Evolutionary conservation across 2,888 invertebrate genomes (phyloP), one percentile per base, ranked within the genome.

Genomic region (Crossocerus cetratus): DNA sequence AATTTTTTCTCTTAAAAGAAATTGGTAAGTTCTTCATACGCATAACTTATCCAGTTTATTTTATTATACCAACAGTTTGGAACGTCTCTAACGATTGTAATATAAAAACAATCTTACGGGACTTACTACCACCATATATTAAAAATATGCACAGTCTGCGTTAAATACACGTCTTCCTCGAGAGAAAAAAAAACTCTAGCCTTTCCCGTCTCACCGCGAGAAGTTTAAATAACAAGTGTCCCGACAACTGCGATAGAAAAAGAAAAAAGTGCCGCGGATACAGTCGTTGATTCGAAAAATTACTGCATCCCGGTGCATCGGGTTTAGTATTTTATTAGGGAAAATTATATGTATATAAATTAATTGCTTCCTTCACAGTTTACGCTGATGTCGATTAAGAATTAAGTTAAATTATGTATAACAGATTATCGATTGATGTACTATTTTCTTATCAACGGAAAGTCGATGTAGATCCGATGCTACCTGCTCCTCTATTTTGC

Each of bases 381-480:
- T 80, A 80, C 79, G 79, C 79, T 82, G 73, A 78, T 83, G 80
- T 82, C 85, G 84, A 76, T 83, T 76, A 82, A 80, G 80, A 78
- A 74, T 82, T 86, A 86, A 87, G 87, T 88, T 85, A 87, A 88
- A 84, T 87, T 86, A 87, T 80, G 85, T 83, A 85, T 85, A 87
- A 87, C 83, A 85, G 84, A 85, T 83, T 78, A 65, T 74, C 74
- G 61, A 78, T 83, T 82, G 80, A 80, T 74, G 77, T 81, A 80
- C 74, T 76, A 71, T 66, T 49, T 66, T 67, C 49, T 63, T 68
- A 65, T 69, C 70, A 72, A 71, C 59, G 69, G 74, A 82, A 83
- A 84, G 73, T 74, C 62, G 80, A 78, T 75, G 69, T 66, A 69
- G 80, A 84, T 78, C 63, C 73, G 63, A 61, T 81, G 83, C 81